Evolutionary conservation across 1,140 invertebrate species (phyloP).

Genomic region (Epicauta chinensis): DNA sequence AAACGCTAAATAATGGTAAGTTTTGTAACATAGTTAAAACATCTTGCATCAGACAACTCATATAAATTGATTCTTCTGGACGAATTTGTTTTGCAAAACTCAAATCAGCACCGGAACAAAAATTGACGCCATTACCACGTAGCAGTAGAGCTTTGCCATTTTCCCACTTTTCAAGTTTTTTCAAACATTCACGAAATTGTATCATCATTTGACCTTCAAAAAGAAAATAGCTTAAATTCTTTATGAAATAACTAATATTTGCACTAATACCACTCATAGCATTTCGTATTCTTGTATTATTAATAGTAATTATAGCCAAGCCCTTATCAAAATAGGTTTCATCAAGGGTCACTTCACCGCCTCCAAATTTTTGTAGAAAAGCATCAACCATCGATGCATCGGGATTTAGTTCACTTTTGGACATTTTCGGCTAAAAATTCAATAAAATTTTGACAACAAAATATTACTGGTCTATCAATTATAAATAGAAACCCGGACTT

Average conservation of each 20-base stretch:
- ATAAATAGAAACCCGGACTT: too few species aligned
- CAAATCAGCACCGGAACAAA: constrained; percentile 57
- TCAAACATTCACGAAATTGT: constrained; percentile 46
- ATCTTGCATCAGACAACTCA: constrained; percentile 50
- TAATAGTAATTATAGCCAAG: constrained; percentile 45
- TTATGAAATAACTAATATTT: too few species aligned
- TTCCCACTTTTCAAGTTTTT: constrained; percentile 45
- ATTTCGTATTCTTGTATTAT: constrained; percentile 47
- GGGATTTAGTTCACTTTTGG: too few species aligned
- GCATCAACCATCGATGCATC: constrained; percentile 13
- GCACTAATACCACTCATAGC: constrained; percentile 42
- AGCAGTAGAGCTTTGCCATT: constrained; percentile 53
- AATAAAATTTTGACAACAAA: too few species aligned
- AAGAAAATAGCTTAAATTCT: too few species aligned
- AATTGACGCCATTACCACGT: constrained; percentile 44
- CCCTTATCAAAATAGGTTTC: constrained; percentile 43
- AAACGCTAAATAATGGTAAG: constrained; percentile 50
- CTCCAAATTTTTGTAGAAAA: constrained; percentile 26
- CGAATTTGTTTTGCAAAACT: constrained; percentile 43
- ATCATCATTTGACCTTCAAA: constrained; percentile 56
- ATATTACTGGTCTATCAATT: too few species aligned
- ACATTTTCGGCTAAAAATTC: too few species aligned
- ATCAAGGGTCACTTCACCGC: constrained; percentile 44
- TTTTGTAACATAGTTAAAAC: constrained; percentile 43
- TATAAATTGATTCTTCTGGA: constrained; percentile 42